phyloP scores from a whole-genome alignment of 2,113 vertebrate genomes.

The Halichoerus grypus region DNA sequence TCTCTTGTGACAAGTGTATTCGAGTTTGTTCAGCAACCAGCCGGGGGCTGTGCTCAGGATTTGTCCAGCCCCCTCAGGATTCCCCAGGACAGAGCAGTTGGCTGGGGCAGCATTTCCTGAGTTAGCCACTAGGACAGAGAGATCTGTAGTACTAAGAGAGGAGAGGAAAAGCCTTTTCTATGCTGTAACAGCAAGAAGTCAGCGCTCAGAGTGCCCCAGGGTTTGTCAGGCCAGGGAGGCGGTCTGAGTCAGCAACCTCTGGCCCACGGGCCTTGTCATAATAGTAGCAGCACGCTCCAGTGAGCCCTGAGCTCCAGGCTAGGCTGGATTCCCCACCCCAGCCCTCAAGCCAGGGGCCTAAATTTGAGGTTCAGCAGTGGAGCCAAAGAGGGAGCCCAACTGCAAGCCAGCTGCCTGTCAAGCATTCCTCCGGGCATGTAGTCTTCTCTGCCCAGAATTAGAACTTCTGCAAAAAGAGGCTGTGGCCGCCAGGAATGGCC shows the following conservation, averaged over 20 bases:
- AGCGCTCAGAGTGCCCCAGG: neutral
- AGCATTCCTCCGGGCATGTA: fast-evolving
- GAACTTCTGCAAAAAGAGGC: neutral
- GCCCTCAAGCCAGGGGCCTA: neutral
- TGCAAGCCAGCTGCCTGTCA: neutral
- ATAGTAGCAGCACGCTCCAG: neutral
- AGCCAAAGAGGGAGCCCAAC: neutral
- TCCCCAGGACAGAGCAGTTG: neutral
- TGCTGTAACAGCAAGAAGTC: neutral
- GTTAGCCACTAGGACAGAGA: neutral
- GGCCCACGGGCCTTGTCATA: neutral
- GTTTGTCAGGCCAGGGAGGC: neutral
- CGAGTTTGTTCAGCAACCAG: neutral
- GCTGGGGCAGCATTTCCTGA: neutral
- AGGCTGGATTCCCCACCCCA: neutral
- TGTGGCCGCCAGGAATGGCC: neutral
- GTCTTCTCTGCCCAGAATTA: neutral
- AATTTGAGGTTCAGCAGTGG: neutral
- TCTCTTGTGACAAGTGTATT: neutral
- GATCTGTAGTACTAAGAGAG: neutral
- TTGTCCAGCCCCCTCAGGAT: neutral
- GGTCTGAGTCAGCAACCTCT: neutral
- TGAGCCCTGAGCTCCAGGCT: neutral
- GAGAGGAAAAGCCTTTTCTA: neutral
- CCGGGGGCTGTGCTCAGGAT: neutral